These are phyloP conservation scores for Melanerpes formicivorus DNA, from an alignment of 2,113 vertebrate species.

Conservation along the genomic window DNA sequence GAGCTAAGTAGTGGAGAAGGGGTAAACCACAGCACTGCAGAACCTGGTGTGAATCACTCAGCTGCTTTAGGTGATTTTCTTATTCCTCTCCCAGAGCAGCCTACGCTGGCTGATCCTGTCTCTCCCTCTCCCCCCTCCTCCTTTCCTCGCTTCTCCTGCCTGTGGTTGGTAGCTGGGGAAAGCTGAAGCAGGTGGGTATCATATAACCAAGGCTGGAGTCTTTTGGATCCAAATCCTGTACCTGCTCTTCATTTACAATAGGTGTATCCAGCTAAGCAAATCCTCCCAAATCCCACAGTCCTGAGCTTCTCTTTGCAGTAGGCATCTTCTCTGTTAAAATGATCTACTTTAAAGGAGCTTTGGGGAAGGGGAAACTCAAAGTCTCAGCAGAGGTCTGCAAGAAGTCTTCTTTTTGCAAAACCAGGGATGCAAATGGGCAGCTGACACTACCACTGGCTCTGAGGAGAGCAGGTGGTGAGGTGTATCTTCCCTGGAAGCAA, in stretches of 20 bases:
- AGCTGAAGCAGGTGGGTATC: not conserved
- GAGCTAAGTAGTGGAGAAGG: not conserved
- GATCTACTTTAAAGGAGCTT: not conserved
- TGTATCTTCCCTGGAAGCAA: constrained; percentile 37
- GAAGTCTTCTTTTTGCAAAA: not conserved
- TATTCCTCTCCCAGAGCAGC: not conserved
- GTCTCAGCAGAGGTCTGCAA: not conserved
- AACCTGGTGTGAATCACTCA: not conserved
- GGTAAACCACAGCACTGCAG: not conserved
- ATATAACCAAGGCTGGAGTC: not conserved
- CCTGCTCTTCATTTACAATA: not conserved
- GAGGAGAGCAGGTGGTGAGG: constrained; percentile 24
- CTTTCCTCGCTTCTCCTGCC: not conserved
- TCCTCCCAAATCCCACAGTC: not conserved
- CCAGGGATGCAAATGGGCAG: not conserved
- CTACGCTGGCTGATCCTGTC: not conserved
- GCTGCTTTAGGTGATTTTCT: not conserved
- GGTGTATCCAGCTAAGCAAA: not conserved
- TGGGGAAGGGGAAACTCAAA: not conserved
- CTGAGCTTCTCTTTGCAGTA: not conserved
- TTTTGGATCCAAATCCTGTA: not conserved
- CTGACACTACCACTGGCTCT: not conserved
- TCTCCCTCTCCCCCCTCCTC: not conserved
- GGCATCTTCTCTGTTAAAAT: not conserved
- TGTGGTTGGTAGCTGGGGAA: not conserved